These are phyloP conservation scores for Aurelia aurita DNA, from an alignment of 30 jellyfish, hydroid and myxozoan genomes.

Conservation along the genomic window DNA sequence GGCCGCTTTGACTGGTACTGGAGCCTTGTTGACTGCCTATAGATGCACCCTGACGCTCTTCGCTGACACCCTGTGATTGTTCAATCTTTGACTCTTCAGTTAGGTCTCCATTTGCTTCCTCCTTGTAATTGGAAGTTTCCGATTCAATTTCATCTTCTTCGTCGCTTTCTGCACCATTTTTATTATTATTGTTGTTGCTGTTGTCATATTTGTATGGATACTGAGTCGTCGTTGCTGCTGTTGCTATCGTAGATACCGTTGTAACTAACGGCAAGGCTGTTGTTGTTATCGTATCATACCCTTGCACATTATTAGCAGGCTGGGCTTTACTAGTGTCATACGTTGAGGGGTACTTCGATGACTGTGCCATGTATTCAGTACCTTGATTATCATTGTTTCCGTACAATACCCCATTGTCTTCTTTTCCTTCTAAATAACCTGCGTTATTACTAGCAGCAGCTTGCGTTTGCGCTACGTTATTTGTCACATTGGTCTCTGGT, in stretches of 20 bases:
- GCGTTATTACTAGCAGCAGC: neutral
- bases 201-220: neutral
- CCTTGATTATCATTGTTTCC: too few species aligned
- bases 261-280: neutral
- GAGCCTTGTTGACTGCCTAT: neutral
- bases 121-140: neutral
- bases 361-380: too few species aligned
- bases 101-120: neutral
- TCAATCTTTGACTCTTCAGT: conserved; percentile 20
- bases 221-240: conserved; percentile 12
- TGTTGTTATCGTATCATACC: neutral
- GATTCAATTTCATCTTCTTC: neutral
- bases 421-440: neutral
- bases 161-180: neutral
- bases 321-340: too few species aligned
- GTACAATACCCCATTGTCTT: too few species aligned
- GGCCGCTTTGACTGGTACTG: neutral
- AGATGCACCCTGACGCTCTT: neutral
- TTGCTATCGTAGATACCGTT: conserved; percentile 17
- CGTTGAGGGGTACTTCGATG: too few species aligned
- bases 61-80: conserved; percentile 8
- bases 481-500: too few species aligned
- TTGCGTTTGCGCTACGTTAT: neutral
- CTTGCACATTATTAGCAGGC: too few species aligned
- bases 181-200: neutral